phyloP scores from a whole-genome alignment of 2,113 vertebrate genomes.

The Gorsachius goisagi region DNA sequence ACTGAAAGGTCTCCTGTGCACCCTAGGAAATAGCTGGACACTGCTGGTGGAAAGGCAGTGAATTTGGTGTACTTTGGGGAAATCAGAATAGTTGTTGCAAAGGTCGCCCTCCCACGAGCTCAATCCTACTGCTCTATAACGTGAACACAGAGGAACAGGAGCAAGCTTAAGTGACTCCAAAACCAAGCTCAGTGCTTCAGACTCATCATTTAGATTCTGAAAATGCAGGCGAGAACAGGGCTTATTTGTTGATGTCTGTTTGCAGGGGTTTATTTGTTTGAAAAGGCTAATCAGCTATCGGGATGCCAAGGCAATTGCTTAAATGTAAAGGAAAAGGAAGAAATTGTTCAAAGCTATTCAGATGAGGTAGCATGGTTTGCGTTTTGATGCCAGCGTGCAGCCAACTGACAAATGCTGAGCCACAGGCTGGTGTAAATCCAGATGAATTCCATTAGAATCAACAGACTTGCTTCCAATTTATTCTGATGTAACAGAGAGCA shows the following conservation, averaged over 20 bases:
- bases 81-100: background rate
- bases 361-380: conserved; percentile 22
- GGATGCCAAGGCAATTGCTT: conserved; percentile 34
- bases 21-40: background rate
- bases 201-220: background rate
- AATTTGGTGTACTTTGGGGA: background rate
- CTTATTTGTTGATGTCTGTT: conserved; percentile 2
- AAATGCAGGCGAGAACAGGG: background rate
- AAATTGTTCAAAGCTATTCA: conserved; percentile 34
- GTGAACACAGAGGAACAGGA: background rate
- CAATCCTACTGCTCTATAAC: background rate
- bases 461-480: conserved; percentile 44
- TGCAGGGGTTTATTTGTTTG: conserved; percentile 25
- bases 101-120: background rate
- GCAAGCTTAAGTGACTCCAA: background rate
- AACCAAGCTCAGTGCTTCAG: background rate
- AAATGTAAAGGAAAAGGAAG: conserved; percentile 18
- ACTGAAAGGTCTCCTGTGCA: background rate
- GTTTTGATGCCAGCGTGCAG: background rate
- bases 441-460: conserved; percentile 29
- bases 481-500: conserved; percentile 36
- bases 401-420: conserved; percentile 55
- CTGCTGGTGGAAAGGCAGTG: background rate
- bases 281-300: conserved; percentile 29
- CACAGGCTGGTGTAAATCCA: conserved; percentile 43